These are phyloP conservation scores for Phymatocera aterrima DNA, from an alignment of 2,888 invertebrate species.

Conservation along the genomic window DNA sequence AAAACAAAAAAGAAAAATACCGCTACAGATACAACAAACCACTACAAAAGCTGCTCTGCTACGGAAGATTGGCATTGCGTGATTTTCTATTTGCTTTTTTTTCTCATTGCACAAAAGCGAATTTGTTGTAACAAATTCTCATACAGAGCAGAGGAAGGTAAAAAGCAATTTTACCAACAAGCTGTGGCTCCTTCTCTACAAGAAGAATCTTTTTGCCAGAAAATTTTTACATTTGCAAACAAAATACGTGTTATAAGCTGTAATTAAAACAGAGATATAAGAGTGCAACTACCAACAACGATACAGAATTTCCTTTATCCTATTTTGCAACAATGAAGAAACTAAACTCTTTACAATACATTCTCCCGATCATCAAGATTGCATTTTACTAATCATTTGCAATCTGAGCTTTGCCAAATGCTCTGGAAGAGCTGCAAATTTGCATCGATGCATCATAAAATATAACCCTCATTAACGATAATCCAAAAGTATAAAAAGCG, in stretches of 20 bases:
- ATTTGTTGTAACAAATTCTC: neutral
- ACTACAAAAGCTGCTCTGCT: slow-evolving; percentile 65
- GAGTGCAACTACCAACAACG: neutral
- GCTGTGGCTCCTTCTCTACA: neutral
- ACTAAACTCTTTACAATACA: neutral
- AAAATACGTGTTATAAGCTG: slow-evolving; percentile 34
- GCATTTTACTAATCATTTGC: no score
- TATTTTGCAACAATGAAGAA: neutral
- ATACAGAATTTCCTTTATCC: neutral
- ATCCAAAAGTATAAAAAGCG: no score
- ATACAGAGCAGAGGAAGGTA: neutral
- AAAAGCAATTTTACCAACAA: slow-evolving; percentile 14
- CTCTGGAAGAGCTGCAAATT: no score
- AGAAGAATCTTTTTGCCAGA: neutral
- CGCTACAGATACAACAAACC: slow-evolving; percentile 72
- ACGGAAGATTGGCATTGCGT: neutral
- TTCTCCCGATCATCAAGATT: neutral
- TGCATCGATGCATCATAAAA: no score
- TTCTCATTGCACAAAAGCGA: neutral
- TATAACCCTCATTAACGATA: no score
- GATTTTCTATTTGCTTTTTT: neutral
- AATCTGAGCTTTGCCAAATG: no score
- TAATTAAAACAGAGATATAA: neutral
- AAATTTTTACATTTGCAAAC: slow-evolving; percentile 16
- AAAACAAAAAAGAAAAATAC: slow-evolving; percentile 65